Evolutionary conservation across 2,113 vertebrate genomes (phyloP), one percentile per base, ranked within the genome.

Genomic region (Gorilla gorilla): DNA sequence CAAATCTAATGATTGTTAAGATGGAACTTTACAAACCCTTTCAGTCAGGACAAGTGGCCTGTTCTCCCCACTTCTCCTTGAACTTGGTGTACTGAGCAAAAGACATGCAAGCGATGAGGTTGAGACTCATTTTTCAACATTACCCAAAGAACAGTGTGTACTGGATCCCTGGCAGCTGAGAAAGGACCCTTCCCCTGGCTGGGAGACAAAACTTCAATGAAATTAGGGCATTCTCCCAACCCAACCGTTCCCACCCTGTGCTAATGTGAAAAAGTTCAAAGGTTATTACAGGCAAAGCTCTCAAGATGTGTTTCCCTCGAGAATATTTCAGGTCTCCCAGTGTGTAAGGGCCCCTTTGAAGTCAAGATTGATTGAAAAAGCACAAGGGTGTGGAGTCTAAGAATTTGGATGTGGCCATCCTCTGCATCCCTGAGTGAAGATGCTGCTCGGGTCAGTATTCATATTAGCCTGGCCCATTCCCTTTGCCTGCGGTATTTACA

Each of bases 61-160:
- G 95, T 86, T 57, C 75, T 43, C 85, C 38, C 68, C 2, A 0
- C 73, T 12, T 8, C 27, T 61, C 35, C 89, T 93, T 96, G 93
- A 89, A 93, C 91, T 82, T 97, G 97, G 80, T 86, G 50, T 22
- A 30, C 30, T 40, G 48, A 88, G n/a, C 64, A 35, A 38, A 72
- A 96, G 64, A 64, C 80, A 55, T 10, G 75, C 20, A 45, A 82
- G 86, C 45, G 3, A 79, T 64, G 87, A 92, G 52, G 70, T 96
- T 72, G 93, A 90, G 72, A 86, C 35, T 83, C 84, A 96, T 98
- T 98, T 98, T 94, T 98, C 98, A 98, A 10, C 5, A 30, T 96
- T 85, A 23, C 90, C 94, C 0, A 0, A 79, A 96, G 89, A 84
- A 76, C 96, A 95, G 81, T 57, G 75, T 79, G 72, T 87, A 22